Evolutionary conservation across 2,888 invertebrate species (phyloP).

Genomic region (Hirudinaria manillensis): DNA sequence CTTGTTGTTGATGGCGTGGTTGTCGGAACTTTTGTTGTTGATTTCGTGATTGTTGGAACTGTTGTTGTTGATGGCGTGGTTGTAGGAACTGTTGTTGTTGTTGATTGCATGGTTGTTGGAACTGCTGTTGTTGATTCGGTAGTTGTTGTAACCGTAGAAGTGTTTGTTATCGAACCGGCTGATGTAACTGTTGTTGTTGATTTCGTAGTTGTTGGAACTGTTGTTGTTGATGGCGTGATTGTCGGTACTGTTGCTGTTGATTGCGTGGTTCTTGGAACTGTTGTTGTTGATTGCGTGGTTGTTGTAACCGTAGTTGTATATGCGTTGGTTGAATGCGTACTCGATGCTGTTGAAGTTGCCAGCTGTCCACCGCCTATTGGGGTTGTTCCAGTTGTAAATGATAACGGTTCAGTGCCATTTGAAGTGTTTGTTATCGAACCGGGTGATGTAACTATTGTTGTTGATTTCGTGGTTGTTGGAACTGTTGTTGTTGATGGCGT

Average conservation of each 20-base stretch:
- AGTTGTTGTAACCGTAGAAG: neutral
- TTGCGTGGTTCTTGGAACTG: neutral
- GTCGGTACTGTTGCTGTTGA: neutral
- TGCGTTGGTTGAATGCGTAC: neutral
- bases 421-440: neutral
- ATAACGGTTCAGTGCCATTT: neutral
- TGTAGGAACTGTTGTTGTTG: neutral
- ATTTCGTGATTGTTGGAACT: neutral
- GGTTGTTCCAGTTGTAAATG: neutral
- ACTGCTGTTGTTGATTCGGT: neutral
- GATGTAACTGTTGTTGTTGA: conserved; percentile 17
- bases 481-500: conserved; percentile 1
- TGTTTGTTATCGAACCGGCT: neutral
- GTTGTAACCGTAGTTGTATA: conserved; percentile 1
- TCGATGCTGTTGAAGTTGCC: too few species aligned
- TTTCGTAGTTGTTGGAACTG: neutral
- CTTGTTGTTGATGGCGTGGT: conserved; percentile 11
- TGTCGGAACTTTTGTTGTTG: conserved; percentile 8
- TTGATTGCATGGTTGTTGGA: neutral
- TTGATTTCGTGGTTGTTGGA: conserved; percentile 2
- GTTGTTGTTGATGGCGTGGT: neutral
- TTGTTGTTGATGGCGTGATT: conserved; percentile 8
- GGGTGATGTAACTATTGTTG: neutral
- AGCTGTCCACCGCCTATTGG: too few species aligned
- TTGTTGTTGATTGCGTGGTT: neutral